These are phyloP conservation scores for Python bivittatus DNA, from an alignment of 2,113 vertebrate genomes.

Conservation along the genomic window DNA sequence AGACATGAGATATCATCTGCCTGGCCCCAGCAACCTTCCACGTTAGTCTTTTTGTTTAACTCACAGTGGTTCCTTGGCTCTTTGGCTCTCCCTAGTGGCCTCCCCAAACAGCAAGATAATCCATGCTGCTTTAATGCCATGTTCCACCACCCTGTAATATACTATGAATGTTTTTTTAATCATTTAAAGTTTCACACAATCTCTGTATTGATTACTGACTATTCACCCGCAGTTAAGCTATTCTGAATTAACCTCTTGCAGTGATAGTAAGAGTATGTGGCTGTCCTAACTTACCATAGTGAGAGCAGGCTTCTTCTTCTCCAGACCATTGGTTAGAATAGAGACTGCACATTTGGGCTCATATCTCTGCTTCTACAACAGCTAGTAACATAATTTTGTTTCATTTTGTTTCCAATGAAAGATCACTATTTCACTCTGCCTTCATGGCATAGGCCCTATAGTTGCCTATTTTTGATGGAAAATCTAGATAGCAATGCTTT, in stretches of 20 bases:
- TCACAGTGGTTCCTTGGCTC: not conserved
- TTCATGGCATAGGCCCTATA: not conserved
- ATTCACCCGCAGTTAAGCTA: not conserved
- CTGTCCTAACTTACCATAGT: not conserved
- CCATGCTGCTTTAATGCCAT: not conserved
- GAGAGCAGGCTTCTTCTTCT: not conserved
- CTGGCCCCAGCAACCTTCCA: not conserved
- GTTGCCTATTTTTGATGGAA: too few species aligned
- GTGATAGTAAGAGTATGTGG: not conserved
- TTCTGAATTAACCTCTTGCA: not conserved
- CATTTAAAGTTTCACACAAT: not conserved
- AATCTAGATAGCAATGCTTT: too few species aligned
- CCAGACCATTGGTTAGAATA: not conserved
- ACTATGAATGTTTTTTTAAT: too few species aligned
- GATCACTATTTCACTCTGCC: not conserved
- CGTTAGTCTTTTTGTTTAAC: not conserved
- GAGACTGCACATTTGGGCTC: not conserved
- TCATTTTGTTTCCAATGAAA: not conserved
- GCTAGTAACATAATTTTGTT: not conserved
- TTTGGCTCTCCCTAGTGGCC: not conserved
- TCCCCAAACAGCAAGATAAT: not conserved
- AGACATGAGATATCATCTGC: not conserved
- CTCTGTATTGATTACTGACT: not conserved
- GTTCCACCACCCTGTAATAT: too few species aligned
- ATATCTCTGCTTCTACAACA: not conserved